A percentile compares a stretch with the other conserved stretches of the same genome.
Evolutionary conservation across 2,888 invertebrate species (phyloP).

Genomic region (Pyrochroa serraticornis): DNA sequence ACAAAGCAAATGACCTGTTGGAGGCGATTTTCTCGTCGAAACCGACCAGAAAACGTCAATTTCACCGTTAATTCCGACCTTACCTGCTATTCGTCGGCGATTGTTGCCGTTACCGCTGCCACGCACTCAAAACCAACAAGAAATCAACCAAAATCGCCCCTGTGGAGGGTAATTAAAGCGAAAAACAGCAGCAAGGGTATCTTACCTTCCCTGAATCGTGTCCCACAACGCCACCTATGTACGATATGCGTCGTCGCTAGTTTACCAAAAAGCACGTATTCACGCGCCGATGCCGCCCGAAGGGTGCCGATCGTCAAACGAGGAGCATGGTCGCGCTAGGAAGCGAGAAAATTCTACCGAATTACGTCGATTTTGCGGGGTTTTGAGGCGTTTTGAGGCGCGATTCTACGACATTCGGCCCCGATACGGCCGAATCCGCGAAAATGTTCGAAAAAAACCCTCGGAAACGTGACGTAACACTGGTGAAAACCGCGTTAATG

Average conservation of each 20-base stretch:
- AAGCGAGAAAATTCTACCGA: conserved; percentile 50
- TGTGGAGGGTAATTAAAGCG: conserved; percentile 45
- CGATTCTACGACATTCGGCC: conserved; percentile 38
- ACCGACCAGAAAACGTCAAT: conserved; percentile 39
- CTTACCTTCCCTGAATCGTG: conserved; percentile 59
- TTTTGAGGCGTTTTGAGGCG: conserved; percentile 40
- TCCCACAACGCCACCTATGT: conserved; percentile 59
- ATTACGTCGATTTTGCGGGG: conserved; percentile 38
- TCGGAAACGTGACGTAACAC: conserved; percentile 32
- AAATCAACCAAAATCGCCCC: conserved; percentile 38
- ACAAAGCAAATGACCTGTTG: conserved; percentile 60
- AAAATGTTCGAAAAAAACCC: conserved; percentile 47
- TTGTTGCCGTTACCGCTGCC: conserved; percentile 32
- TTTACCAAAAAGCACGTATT: conserved; percentile 59
- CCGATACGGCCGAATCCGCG: conserved; percentile 41
- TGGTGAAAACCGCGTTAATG: conserved; percentile 34
- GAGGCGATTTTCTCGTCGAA: conserved; percentile 54
- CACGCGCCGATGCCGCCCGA: conserved; percentile 50
- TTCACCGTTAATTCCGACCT: conserved; percentile 40
- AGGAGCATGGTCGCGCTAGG: conserved; percentile 51
- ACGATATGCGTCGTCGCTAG: conserved; percentile 55
- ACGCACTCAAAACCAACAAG: conserved; percentile 35
- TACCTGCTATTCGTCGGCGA: conserved; percentile 27
- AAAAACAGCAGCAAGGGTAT: conserved; percentile 56
- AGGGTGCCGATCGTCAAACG: conserved; percentile 45